Conservation (phyloP, 2,888 invertebrate species). For the Nomada lathburiana region DNA sequence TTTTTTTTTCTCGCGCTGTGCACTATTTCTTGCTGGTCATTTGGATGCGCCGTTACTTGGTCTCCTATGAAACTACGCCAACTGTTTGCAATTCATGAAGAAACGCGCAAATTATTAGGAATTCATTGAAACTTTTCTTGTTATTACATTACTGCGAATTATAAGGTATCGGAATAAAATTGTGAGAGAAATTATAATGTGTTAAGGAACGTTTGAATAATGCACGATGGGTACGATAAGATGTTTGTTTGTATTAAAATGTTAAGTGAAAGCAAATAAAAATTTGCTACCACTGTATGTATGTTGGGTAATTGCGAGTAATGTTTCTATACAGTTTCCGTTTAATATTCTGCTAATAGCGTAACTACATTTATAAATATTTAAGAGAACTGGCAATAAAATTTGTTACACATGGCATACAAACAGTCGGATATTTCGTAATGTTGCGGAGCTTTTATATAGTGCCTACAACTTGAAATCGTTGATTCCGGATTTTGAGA, state of each 20-base stretch:
- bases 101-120: neutral
- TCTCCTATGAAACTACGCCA: neutral
- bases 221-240: too few species aligned
- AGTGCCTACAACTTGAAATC: neutral
- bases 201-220: too few species aligned
- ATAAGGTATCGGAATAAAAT: too few species aligned
- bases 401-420: too few species aligned
- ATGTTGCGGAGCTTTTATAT: neutral
- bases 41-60: slow-evolving; percentile 23
- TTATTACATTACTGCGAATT: neutral
- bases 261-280: too few species aligned
- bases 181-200: too few species aligned
- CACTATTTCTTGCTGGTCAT: slow-evolving; percentile 26
- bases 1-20: slow-evolving; percentile 1
- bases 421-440: too few species aligned
- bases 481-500: neutral
- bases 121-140: neutral
- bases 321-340: too few species aligned
- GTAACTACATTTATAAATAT: too few species aligned
- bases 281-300: too few species aligned
- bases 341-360: neutral
- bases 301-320: too few species aligned
- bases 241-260: neutral
- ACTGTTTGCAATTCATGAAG: neutral
- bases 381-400: too few species aligned